Evolutionary conservation across 2,888 invertebrate genomes (phyloP), one percentile per base, ranked within the genome.

Genomic region (Apamea anceps): DNA sequence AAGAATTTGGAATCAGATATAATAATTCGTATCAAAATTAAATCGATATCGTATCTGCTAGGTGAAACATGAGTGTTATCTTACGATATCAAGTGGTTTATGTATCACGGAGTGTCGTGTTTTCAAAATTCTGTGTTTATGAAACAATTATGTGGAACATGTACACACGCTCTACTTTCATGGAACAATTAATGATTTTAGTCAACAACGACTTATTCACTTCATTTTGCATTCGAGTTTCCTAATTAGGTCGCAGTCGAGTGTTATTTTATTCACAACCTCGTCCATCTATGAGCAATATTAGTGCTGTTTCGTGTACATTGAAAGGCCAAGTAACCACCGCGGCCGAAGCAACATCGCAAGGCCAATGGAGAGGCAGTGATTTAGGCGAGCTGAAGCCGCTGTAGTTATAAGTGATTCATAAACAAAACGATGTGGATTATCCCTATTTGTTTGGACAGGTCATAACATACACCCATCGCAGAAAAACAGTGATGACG

Each of bases 281-380:
- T 85, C 85, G 80, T 85, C 67, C 18, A 81, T 82, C 77, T 82
- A 79, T 85, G 80, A 84, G 73, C 76, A 81, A 84, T 81, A 78
- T 79, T 80, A 75, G 75, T 80, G 77, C 81, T 77, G 91, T 92
- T 91, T 91, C 88, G 87, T 90, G 89, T 87, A 84, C 90, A 91
- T 75, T 80, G 88, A 92, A 93, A 93, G 91, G 92, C 89, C 89
- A 87, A 91, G 88, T 88, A 87, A 78, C 87, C 85, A 90, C 90
- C 80, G 88, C 89, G 87, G 90, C 85, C 90, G 88, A 92, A 91
- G 87, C 90, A 90, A 90, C 89, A 90, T 87, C 74, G 89, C 94
- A 94, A 95, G 95, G 95, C 91, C 93, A 91, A 91, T 86, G 88
- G 92, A 93, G 92, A 92, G 93, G 91, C 88, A 83, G 86, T 85